Percentiles rank a stretch among this genome's conserved stretches.
phyloP scores from a whole-genome alignment of 2,888 invertebrate species.

The Chouioia cunea region DNA sequence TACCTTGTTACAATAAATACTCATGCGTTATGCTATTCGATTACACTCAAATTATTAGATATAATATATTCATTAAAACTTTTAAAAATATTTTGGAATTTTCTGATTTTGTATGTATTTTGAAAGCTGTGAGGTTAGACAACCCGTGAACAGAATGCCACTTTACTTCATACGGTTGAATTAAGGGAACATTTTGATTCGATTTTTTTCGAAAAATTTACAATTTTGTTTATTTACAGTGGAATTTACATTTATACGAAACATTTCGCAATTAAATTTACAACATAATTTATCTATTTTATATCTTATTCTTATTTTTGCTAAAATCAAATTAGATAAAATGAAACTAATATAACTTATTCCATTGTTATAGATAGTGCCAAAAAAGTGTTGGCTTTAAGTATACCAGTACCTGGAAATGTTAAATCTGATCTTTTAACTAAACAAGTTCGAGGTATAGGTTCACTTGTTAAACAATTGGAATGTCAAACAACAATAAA shows the following conservation, averaged over 20 bases:
- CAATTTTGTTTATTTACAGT: conserved; percentile 13
- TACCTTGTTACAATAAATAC: not conserved
- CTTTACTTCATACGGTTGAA: conserved; percentile 45
- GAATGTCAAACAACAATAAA: conserved; percentile 1
- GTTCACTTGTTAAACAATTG: conserved; percentile 20
- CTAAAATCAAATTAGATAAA: too few species aligned
- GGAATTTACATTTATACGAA: not conserved
- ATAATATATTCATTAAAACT: not conserved
- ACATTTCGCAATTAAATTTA: not conserved
- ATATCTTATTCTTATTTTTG: not conserved
- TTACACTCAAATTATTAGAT: not conserved
- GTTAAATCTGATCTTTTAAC: conserved; percentile 6
- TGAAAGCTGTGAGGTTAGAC: conserved; percentile 47
- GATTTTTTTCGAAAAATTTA: conserved; percentile 35
- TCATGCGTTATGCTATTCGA: not conserved
- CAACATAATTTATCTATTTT: not conserved
- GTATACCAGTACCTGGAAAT: not conserved
- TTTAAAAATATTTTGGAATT: conserved; percentile 4
- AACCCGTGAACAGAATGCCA: conserved; percentile 28
- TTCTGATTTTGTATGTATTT: conserved; percentile 7
- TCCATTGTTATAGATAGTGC: conserved; percentile 25
- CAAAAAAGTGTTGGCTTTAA: conserved; percentile 5
- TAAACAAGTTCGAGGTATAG: conserved; percentile 21
- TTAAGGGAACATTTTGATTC: conserved; percentile 34
- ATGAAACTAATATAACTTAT: not conserved